These are phyloP conservation scores for Podarcis muralis DNA, from an alignment of 2,113 vertebrate genomes.

Conservation along the genomic window DNA sequence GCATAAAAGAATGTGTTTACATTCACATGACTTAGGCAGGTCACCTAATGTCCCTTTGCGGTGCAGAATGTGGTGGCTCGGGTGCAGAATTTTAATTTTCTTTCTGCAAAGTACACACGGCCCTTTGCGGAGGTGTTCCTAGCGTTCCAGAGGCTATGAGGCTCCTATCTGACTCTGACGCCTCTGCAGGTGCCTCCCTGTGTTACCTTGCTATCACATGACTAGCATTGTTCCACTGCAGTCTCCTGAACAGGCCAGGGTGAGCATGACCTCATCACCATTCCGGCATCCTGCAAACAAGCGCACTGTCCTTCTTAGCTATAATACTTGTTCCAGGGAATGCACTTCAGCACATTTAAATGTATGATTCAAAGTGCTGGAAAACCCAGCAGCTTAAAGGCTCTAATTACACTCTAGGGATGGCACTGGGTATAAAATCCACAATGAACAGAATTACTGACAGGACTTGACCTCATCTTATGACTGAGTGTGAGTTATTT, in stretches of 20 bases:
- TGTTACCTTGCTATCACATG: background rate
- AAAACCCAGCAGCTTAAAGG: conserved; percentile 10
- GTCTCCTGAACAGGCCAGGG: background rate
- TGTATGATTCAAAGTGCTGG: background rate
- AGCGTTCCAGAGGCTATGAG: background rate
- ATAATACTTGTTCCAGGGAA: background rate
- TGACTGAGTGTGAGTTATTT: conserved; percentile 1
- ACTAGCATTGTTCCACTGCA: background rate
- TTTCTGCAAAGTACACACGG: background rate
- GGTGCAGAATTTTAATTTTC: background rate
- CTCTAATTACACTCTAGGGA: conserved; percentile 3
- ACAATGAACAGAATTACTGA: background rate
- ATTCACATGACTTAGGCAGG: background rate
- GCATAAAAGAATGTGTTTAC: background rate
- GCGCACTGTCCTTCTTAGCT: background rate
- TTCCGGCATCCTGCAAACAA: background rate
- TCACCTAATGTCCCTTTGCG: background rate
- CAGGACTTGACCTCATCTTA: background rate
- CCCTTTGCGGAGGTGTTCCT: background rate
- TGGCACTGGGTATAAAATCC: background rate
- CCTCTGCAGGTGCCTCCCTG: background rate
- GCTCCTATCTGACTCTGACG: background rate
- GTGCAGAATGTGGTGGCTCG: background rate
- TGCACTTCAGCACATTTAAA: background rate
- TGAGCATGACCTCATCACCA: background rate